Evolutionary conservation across 2,113 vertebrate genomes (phyloP), one percentile per base, ranked within the genome.

Genomic region (Psilopogon haemacephalus): DNA sequence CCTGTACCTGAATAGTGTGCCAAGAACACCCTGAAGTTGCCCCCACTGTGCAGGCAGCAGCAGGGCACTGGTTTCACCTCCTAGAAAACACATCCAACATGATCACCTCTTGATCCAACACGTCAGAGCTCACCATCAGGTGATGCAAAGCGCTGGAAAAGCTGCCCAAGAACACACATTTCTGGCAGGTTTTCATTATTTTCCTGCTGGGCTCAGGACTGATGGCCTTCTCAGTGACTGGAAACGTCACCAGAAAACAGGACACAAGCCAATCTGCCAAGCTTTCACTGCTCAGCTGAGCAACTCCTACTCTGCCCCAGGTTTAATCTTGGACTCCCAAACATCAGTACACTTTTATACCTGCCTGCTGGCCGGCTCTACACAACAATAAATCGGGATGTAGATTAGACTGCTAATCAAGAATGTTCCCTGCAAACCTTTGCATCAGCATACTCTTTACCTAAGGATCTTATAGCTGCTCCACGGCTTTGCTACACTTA

Each of bases 201-300:
- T 38, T 60, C 88, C 79, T 42, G 90, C 92, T 84, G 92, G 72
- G 85, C 80, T 38, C 75, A 59, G 68, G 46, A 24, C 69, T 38
- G 81, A 77, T 56, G 86, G 63, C 76, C 76, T 86, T 84, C 93
- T 86, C 88, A 64, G 24, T n/a, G 58, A 12, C 90, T 1, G 28
- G 71, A 56, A 28, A 84, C 67, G 15, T 0, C 63, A 26, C 15
- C 64, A 75, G 87, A 27, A 63, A 52, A 5, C 38, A 8, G 40
- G 1, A 35, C 74, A 40, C 74, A n/a, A 26, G 15, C 9, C 82
- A 19, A 40, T 18, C 69, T 21, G 62, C 20, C 2, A 1, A 9
- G 68, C 58, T 78, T 37, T 32, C 26, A 37, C 73, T 37, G 84
- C 79, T 76, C 8, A 2, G 4, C 84, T 8, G 48, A 75, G 88